Conservation (phyloP, 2,888 invertebrate species). For the Troglohyphantes excavatus region DNA sequence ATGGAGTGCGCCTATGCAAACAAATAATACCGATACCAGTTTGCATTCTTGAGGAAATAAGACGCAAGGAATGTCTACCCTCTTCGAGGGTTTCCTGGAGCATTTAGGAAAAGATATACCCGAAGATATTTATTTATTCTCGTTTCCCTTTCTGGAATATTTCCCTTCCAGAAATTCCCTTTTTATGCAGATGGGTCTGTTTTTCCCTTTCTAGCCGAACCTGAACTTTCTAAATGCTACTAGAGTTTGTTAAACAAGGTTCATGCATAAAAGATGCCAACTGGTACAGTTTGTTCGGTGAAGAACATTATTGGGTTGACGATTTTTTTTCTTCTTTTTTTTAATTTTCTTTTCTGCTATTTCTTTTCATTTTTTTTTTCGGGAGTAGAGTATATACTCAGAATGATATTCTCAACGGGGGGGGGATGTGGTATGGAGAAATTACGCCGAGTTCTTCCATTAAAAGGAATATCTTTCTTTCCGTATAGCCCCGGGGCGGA, state of each 20-base stretch:
- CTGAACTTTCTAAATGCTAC: conserved; percentile 70
- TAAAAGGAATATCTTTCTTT: conserved; percentile 48
- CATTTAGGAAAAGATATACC: conserved; percentile 49
- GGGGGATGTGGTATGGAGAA: conserved; percentile 37
- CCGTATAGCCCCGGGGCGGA: neutral
- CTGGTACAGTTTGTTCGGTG: conserved; percentile 50
- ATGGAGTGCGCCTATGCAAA: conserved; percentile 16
- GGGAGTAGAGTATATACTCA: conserved; percentile 10
- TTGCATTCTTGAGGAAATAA: conserved; percentile 20
- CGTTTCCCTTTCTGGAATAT: conserved; percentile 31
- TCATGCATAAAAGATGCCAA: conserved; percentile 70
- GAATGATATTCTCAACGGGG: conserved; percentile 1
- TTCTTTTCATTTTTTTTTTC: conserved; percentile 40
- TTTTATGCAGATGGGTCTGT: conserved; percentile 40
- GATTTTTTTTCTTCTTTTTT: conserved; percentile 41
- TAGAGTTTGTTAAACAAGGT: conserved; percentile 67
- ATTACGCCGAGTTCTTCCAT: conserved; percentile 56
- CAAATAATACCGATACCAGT: conserved; percentile 30
- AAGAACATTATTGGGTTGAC: conserved; percentile 59
- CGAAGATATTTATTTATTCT: conserved; percentile 56
- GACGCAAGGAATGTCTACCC: conserved; percentile 24
- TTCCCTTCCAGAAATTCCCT: conserved; percentile 13
- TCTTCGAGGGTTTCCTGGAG: conserved; percentile 40
- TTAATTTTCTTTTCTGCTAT: neutral
- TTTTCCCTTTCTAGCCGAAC: conserved; percentile 35